Base-by-base conservation (phyloP, 2,113 vertebrate species). In the Gallinago media region DNA sequence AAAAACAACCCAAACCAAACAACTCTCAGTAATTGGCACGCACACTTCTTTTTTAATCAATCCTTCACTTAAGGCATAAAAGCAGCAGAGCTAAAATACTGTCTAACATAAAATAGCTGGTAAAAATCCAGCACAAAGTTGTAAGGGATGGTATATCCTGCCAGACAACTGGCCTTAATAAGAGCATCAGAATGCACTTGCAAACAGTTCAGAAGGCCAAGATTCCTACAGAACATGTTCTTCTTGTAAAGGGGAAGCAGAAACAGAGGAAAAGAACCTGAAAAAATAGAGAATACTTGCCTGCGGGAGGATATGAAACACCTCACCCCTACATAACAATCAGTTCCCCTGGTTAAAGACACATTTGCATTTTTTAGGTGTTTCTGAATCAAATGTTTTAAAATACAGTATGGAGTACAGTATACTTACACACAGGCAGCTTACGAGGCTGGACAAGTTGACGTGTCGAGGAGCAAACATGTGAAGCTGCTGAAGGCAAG, bases 401-500 rank as follows among this genome's bases (percentile, higher is more conserved):
- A 94, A 92, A 92, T 29, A 80, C 19, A 88, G 9, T 21, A 70
- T 63, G 38, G 49, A 79, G 40, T 46, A 88, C 38, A 90, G 95
- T 3, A 12, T 68, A 99, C 99, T 99, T 94, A 99, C 99, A 97
- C 99, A 99, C 14, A 99, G 98, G 38, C 98, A 98, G 91, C 98
- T 98, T 6, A 99, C 99, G 27, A 99, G 98, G 92, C 88, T 98
- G 47, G 98, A 98, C 92, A 99, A 98, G 97, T 99, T 98, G 93
- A 99, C 98, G 1, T 99, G 98, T 26, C 97, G 97, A 21, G 99
- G 99, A 44, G 98, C 98, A 97, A 99, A 99, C 99, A 99, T 99
- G 97, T 99, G 99, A 88, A 99, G 99, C 97, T 99, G 99, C 97
- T 99, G 99, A 95, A 99, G 98, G 94, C 99, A 99, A 91, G 98